These are phyloP conservation scores for Python bivittatus DNA, from an alignment of 2,113 vertebrate species.

Conservation along the genomic window DNA sequence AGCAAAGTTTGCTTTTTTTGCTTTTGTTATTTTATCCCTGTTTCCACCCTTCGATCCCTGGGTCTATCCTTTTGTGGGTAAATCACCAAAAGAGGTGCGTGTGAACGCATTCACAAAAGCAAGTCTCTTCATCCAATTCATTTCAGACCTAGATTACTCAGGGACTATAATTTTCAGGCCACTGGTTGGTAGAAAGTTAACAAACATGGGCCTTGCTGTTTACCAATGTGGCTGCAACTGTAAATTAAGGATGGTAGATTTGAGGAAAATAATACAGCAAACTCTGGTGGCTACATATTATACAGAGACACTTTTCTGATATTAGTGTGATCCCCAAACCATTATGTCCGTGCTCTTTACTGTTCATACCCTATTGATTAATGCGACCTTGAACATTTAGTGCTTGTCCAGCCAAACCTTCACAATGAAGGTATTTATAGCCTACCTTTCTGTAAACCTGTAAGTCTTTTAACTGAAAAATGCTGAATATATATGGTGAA, in stretches of 20 bases:
- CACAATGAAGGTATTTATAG: slow-evolving; percentile 40
- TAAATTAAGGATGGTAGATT: too few species aligned
- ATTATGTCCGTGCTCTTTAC: neutral
- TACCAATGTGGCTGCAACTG: neutral
- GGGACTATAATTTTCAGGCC: neutral
- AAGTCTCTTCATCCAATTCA: neutral
- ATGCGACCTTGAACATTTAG: slow-evolving; percentile 25
- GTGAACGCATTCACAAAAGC: neutral
- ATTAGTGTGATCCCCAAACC: neutral
- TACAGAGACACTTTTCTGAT: neutral
- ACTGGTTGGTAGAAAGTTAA: neutral
- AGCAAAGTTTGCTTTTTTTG: neutral
- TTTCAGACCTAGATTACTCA: neutral
- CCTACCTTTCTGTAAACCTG: slow-evolving; percentile 59
- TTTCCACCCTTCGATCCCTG: neutral
- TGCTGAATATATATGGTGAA: slow-evolving; percentile 70
- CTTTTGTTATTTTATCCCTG: too few species aligned
- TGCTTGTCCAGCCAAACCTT: slow-evolving; percentile 9
- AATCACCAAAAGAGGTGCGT: neutral
- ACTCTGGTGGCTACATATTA: too few species aligned
- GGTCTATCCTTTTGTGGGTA: neutral
- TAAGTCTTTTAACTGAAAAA: slow-evolving; percentile 71
- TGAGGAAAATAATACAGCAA: too few species aligned
- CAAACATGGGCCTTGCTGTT: neutral
- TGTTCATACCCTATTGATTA: neutral